These are phyloP conservation scores for Anarhynchus alexandrinus DNA, from an alignment of 2,113 vertebrate species.

Conservation along the genomic window DNA sequence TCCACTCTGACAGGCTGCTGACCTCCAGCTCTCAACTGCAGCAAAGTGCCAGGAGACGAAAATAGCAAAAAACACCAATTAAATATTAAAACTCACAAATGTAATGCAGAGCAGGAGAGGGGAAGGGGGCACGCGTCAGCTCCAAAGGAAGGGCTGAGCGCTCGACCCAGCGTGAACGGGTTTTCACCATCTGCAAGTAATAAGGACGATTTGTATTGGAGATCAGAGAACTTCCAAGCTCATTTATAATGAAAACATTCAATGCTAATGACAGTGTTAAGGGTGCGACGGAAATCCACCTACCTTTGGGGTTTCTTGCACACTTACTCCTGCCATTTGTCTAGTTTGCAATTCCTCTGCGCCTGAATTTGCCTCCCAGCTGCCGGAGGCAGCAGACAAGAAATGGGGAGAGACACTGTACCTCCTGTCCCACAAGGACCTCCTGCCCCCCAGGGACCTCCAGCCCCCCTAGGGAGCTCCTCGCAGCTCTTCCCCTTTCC, in stretches of 20 bases:
- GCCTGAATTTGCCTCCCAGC: background rate
- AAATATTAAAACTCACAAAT: conserved; percentile 36
- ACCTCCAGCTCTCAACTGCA: background rate
- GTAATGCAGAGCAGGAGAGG: background rate
- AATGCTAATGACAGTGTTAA: background rate
- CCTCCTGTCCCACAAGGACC: background rate
- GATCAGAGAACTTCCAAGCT: conserved; percentile 16
- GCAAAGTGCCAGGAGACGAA: background rate
- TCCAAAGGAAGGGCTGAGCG: background rate
- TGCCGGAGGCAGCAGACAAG: background rate
- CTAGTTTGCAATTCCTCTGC: background rate
- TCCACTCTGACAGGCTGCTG: background rate
- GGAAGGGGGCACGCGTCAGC: background rate
- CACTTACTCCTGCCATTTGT: background rate
- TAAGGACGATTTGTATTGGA: background rate
- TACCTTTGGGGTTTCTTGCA: background rate
- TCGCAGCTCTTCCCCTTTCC: background rate
- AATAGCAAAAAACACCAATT: conserved; percentile 3
- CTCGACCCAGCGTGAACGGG: background rate
- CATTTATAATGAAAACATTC: conserved; percentile 8
- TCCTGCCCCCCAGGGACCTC: background rate
- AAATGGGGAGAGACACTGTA: background rate
- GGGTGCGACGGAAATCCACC: conserved; percentile 20
- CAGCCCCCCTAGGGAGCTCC: background rate
- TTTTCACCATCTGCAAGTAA: conserved; percentile 14